These are phyloP conservation scores for Epizoanthus illoricatus DNA, from an alignment of 92 coral and sea anemone species.

Conservation along the genomic window DNA sequence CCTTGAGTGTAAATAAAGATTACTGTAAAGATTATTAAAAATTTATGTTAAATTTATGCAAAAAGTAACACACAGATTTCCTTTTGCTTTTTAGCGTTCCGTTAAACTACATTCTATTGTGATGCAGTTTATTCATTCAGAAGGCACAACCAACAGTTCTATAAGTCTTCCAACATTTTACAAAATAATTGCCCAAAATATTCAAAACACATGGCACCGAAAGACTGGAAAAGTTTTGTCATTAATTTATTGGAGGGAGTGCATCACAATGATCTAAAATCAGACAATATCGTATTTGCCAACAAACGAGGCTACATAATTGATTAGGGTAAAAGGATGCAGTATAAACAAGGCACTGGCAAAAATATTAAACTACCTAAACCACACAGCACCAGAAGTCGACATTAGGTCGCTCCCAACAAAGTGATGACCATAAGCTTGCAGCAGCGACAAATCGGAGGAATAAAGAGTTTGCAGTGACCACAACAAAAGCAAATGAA, in stretches of 20 bases:
- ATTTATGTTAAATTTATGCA: neutral
- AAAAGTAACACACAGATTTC: slow-evolving; percentile 11
- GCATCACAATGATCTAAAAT: slow-evolving; percentile 2
- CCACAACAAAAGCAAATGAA: too few relatives aligned
- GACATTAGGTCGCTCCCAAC: too few relatives aligned
- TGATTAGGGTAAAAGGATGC: slow-evolving; percentile 42
- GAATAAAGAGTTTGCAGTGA: too few relatives aligned
- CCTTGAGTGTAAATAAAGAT: too few relatives aligned
- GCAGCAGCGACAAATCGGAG: too few relatives aligned
- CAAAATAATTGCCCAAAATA: neutral
- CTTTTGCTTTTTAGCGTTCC: slow-evolving; percentile 1
- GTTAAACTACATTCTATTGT: neutral
- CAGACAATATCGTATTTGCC: neutral
- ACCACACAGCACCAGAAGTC: too few relatives aligned
- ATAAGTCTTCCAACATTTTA: neutral
- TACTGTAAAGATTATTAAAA: too few relatives aligned
- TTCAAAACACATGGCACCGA: neutral
- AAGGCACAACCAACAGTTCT: neutral
- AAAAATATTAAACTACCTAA: slow-evolving; percentile 12
- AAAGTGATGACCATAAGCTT: too few relatives aligned
- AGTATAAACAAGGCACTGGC: neutral
- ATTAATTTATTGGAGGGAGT: slow-evolving; percentile 2
- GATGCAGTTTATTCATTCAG: neutral
- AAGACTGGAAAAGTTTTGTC: slow-evolving; percentile 1
- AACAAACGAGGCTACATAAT: slow-evolving; percentile 26